Conservation (phyloP, 1,140 invertebrate genomes). For the Chlorops oryzae region DNA sequence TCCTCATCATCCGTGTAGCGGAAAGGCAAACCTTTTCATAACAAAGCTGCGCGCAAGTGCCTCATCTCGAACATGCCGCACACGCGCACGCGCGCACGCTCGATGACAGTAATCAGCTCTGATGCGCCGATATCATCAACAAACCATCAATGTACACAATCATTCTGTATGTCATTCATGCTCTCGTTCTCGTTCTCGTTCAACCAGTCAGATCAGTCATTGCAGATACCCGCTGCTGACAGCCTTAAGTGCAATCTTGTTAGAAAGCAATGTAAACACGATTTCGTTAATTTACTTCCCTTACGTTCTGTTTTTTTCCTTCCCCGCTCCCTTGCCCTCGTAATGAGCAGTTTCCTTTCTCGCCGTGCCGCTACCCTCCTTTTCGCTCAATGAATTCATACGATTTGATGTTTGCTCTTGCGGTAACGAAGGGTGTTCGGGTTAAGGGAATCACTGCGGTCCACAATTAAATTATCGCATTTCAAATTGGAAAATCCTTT, state of each 20-base stretch:
- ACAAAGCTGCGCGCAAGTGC: conserved; percentile 14
- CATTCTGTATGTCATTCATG: no score
- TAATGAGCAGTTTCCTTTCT: conserved; percentile 7
- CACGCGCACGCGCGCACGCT: neutral
- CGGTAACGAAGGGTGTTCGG: no score
- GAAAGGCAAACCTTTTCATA: conserved; percentile 46
- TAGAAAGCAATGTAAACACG: conserved; percentile 48
- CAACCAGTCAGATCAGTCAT: no score
- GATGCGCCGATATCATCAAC: conserved; percentile 21
- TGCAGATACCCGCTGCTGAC: conserved; percentile 31
- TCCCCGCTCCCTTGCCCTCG: neutral
- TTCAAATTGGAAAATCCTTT: no score
- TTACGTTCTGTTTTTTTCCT: neutral
- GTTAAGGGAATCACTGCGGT: conserved; percentile 28
- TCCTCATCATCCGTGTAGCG: conserved; percentile 15
- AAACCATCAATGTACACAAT: no score
- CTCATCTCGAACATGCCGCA: neutral
- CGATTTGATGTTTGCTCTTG: no score
- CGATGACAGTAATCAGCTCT: conserved; percentile 46
- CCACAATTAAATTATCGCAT: conserved; percentile 46
- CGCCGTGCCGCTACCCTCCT: no score
- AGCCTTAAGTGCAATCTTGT: conserved; percentile 48
- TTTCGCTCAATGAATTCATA: neutral
- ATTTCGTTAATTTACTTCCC: conserved; percentile 42
- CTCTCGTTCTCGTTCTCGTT: no score